Evolutionary conservation across 2,888 invertebrate species (phyloP), one percentile per base, ranked within the genome.

Genomic region (Acleris sparsana): DNA sequence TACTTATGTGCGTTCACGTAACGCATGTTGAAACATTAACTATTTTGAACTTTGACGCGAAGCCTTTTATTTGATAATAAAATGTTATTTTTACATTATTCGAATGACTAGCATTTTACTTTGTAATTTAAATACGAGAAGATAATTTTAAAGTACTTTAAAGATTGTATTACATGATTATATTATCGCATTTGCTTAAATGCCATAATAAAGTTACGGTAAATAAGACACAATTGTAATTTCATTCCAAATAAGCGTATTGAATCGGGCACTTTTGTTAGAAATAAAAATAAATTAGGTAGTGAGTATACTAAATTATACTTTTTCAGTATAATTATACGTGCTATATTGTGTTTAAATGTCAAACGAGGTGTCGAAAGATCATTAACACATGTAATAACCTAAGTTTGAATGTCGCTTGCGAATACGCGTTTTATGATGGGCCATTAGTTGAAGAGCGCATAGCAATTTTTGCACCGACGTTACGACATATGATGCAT

Each of bases 21-120:
- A 65, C 53, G 16, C 16, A 44, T 63, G 51, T 52, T 18, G 46
- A 61, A 57, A 57, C 46, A 44, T 56, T 61, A 57, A 62, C 66
- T 62, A 44, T 56, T 52, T 18, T 62, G 66, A 66, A 62, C 66
- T 62, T 22, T 62, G 66, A 66, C 66, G 57, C 52, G 51, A 52
- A 57, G 48, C 57, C 52, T 57, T 66, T 62, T 62, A 62, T 56
- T 61, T 61, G 55, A 65, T 46, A 65, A 52, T 56, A 61, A 17
- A 51, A 22, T 55, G 51, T 65, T 65, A 60, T 56, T 55, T 61
- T 51, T 51, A 65, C 52, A 61, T 60, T 60, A 65, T 56, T 61
- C 51, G 51, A 61, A 65, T 65, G 33, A 46, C 44, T 22, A 11
- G 22, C 48, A 53, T 61, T 51, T 62, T 66, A 57, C 25, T 66